phyloP scores from a whole-genome alignment of 2,113 vertebrate genomes.

The Scopus umbretta region DNA sequence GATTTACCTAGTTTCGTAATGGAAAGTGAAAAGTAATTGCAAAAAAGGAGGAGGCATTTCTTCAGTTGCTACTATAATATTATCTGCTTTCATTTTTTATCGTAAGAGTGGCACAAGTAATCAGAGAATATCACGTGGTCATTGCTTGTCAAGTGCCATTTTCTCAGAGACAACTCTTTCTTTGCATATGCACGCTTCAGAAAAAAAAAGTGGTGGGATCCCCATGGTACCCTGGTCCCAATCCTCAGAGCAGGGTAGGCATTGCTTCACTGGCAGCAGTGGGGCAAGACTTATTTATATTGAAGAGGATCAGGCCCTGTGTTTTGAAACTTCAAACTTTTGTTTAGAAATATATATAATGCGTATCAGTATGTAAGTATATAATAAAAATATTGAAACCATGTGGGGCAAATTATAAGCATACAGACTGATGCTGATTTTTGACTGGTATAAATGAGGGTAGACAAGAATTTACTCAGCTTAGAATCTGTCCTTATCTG shows the following conservation, averaged over 20 bases:
- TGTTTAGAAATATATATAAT: neutral
- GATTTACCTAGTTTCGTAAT: slow-evolving; percentile 39
- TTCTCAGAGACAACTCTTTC: neutral
- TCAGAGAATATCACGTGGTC: neutral
- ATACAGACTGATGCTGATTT: neutral
- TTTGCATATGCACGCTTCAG: neutral
- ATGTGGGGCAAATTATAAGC: neutral
- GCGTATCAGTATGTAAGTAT: neutral
- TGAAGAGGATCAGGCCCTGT: neutral
- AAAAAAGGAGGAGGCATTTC: slow-evolving; percentile 19
- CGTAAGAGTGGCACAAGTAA: neutral
- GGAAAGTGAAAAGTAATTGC: slow-evolving; percentile 28
- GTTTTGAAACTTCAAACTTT: neutral
- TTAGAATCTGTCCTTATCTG: neutral
- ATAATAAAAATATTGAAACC: neutral
- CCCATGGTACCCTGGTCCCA: neutral
- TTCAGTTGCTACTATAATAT: neutral
- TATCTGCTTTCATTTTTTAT: slow-evolving; percentile 17
- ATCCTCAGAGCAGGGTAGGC: neutral
- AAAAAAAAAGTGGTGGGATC: neutral
- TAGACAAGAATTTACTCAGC: neutral
- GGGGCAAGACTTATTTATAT: neutral
- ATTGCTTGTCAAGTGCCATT: slow-evolving; percentile 40
- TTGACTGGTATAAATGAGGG: neutral
- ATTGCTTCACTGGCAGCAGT: neutral